Conservation (phyloP, 1,140 invertebrate species). For the Melipona quadrifasciata region DNA sequence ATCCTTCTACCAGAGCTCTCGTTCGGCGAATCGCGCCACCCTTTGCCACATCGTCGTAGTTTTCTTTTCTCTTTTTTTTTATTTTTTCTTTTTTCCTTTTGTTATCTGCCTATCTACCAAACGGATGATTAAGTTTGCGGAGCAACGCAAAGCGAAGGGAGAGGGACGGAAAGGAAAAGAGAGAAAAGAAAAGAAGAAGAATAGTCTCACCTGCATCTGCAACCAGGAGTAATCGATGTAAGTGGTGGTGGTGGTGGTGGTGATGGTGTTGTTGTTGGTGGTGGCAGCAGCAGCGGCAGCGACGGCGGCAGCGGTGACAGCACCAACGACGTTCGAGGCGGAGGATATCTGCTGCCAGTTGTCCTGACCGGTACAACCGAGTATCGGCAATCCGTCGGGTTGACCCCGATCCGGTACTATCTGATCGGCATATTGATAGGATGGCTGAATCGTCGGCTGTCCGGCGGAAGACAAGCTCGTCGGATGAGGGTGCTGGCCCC, state of each 20-base stretch:
- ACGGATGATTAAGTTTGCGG: no score
- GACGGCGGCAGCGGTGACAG: constrained; percentile 64
- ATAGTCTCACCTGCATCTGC: constrained; percentile 78
- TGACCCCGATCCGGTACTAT: constrained; percentile 79
- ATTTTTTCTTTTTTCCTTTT: no score
- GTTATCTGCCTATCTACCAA: no score
- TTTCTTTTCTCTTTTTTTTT: no score
- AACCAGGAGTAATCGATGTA: constrained; percentile 81
- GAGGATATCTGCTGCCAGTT: constrained; percentile 75
- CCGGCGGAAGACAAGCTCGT: constrained; percentile 68
- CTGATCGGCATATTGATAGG: constrained; percentile 79
- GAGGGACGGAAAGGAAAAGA: no score
- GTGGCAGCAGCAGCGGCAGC: constrained; percentile 70
- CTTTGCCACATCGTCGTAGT: no score
- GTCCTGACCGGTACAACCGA: constrained; percentile 72
- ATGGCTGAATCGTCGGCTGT: constrained; percentile 71
- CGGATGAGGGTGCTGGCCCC: constrained; percentile 75
- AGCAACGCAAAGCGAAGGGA: neutral
- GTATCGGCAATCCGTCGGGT: constrained; percentile 74
- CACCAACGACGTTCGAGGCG: constrained; percentile 59
- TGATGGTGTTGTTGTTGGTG: constrained; percentile 75
- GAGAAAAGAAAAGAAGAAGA: neutral
- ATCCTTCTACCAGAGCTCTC: neutral
- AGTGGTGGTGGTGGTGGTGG: constrained; percentile 73
- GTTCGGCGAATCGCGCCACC: neutral